Conservation (phyloP, 2,797 vertebrate genomes). For the Merluccius polli region DNA sequence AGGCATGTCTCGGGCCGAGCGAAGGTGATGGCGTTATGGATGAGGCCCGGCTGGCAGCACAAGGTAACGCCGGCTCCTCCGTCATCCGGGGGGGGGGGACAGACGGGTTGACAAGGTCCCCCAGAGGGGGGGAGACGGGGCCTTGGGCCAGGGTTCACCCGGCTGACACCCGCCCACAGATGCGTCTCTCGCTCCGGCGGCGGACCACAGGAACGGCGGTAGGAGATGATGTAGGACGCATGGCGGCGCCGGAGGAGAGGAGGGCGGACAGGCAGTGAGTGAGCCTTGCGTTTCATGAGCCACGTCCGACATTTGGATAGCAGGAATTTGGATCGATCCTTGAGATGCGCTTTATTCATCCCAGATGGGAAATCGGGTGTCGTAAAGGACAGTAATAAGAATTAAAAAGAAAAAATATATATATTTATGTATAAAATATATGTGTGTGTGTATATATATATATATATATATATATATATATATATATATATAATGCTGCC, state of each 20-base stretch:
- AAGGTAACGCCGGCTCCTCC: conserved; percentile 64
- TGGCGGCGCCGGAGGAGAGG: background rate
- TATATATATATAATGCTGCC: too few relatives aligned
- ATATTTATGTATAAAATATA: too few relatives aligned
- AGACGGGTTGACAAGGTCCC: conserved; percentile 44
- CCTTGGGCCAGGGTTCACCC: conserved; percentile 65
- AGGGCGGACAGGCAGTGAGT: background rate
- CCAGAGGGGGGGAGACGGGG: conserved; percentile 33
- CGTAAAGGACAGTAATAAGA: background rate
- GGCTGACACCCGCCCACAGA: conserved; percentile 38
- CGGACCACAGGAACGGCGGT: background rate
- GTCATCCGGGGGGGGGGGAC: conserved; percentile 45
- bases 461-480: too few relatives aligned
- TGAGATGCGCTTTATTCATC: background rate
- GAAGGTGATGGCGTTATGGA: conserved; percentile 73
- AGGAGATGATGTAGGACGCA: background rate
- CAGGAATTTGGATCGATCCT: background rate
- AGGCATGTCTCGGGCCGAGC: conserved; percentile 62
- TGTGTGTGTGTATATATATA: too few relatives aligned
- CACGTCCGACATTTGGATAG: background rate
- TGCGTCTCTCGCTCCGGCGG: background rate
- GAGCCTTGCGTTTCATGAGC: background rate
- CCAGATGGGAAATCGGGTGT: background rate
- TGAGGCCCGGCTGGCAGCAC: conserved; percentile 61
- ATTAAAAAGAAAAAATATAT: too few relatives aligned